Percentiles rank a stretch among this genome's conserved stretches.
phyloP scores from a whole-genome alignment of 2,797 vertebrate genomes.

The Syncerus caffer region DNA sequence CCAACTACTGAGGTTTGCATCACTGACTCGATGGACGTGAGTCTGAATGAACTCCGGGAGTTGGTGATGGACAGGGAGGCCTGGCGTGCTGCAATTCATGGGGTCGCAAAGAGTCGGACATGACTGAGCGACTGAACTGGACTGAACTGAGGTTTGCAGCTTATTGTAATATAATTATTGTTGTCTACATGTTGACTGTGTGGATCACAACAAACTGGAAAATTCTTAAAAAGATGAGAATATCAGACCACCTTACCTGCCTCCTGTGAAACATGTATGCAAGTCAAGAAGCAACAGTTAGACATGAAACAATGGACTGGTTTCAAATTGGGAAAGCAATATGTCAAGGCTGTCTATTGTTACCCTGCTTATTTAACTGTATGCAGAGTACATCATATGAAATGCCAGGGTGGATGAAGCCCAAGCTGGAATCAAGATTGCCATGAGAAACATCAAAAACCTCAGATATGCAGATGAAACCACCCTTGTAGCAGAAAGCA shows the following conservation, averaged over 20 bases:
- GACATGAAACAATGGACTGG: background rate
- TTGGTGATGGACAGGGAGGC: too few species aligned
- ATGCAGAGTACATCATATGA: background rate
- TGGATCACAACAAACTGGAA: background rate
- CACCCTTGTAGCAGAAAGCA: background rate
- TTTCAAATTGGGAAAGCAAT: background rate
- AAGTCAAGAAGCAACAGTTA: background rate
- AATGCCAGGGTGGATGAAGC: background rate
- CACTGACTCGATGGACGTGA: too few species aligned
- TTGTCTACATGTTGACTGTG: background rate
- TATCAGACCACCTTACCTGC: background rate
- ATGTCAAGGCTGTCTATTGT: background rate
- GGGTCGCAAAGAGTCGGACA: too few species aligned
- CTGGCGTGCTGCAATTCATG: too few species aligned
- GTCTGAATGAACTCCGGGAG: too few species aligned
- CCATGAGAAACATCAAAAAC: background rate
- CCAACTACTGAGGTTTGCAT: background rate
- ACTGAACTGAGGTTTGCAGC: too few species aligned
- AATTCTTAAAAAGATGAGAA: background rate
- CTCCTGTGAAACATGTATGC: background rate
- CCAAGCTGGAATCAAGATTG: background rate
- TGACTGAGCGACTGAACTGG: too few species aligned
- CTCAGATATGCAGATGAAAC: background rate
- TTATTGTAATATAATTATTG: background rate
- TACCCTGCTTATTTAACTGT: background rate